Percentiles rank a stretch among this genome's conserved stretches.
Evolutionary conservation across 2,113 vertebrate species (phyloP).

Genomic region (Rhizomys pruinosus): DNA sequence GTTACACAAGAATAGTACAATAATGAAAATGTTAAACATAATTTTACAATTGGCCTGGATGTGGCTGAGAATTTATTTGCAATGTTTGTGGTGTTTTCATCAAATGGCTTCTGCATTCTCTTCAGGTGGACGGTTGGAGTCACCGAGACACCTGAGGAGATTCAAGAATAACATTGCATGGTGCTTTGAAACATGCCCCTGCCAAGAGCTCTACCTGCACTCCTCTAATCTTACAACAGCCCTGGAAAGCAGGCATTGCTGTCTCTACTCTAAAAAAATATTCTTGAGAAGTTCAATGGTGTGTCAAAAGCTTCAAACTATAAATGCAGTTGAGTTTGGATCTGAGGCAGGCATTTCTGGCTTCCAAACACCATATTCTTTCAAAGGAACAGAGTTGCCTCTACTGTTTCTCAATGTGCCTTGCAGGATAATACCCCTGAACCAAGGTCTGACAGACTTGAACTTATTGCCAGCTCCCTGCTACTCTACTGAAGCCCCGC

Average conservation of each 20-base stretch:
- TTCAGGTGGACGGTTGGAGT: background rate
- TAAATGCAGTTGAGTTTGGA: background rate
- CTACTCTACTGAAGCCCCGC: background rate
- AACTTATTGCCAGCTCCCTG: background rate
- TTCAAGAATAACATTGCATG: background rate
- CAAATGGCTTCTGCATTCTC: background rate
- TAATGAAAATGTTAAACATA: background rate
- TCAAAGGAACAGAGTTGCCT: background rate
- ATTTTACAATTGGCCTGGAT: background rate
- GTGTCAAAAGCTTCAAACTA: background rate
- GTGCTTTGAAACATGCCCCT: background rate
- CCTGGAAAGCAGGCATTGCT: background rate
- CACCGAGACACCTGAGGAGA: background rate
- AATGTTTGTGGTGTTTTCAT: background rate
- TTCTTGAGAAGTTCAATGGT: background rate
- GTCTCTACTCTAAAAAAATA: background rate
- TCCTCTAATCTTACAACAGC: background rate
- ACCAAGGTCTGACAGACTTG: background rate
- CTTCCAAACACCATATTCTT: background rate
- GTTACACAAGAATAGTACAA: slow-evolving; percentile 44
- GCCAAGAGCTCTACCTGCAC: rapidly evolving
- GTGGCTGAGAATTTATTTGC: background rate
- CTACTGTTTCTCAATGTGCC: background rate
- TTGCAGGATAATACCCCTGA: background rate
- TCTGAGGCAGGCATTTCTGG: background rate